These are phyloP conservation scores for Laterallus jamaicensis DNA, from an alignment of 2,113 vertebrate genomes.

Conservation along the genomic window DNA sequence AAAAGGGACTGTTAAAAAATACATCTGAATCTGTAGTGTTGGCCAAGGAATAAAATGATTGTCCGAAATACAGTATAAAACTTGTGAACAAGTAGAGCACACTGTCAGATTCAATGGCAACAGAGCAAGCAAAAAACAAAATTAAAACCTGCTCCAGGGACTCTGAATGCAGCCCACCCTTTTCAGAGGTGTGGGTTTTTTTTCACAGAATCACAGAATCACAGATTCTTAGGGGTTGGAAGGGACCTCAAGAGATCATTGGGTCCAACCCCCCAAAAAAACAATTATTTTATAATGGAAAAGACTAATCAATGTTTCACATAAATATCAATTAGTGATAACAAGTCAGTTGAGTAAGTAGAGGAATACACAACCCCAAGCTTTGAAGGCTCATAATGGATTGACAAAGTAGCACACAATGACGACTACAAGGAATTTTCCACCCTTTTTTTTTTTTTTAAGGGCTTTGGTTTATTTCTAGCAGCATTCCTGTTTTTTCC, in stretches of 20 bases:
- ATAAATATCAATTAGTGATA: slow-evolving; percentile 59
- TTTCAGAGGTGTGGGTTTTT: not conserved
- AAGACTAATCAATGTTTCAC: slow-evolving; percentile 47
- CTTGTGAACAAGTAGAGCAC: slow-evolving; percentile 14
- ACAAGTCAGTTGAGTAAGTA: slow-evolving; percentile 15
- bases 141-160: not conserved
- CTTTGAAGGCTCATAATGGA: slow-evolving; percentile 24
- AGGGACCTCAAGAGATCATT: no score
- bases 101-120: not conserved
- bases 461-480: not conserved
- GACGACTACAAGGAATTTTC: not conserved
- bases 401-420: slow-evolving; percentile 31
- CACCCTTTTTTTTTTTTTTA: not conserved
- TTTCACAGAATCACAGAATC: no score
- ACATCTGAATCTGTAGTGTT: not conserved
- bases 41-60: not conserved
- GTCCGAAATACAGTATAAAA: slow-evolving; percentile 33
- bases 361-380: slow-evolving; percentile 20
- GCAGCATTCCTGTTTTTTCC: not conserved
- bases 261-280: no score
- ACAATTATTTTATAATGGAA: slow-evolving; percentile 66
- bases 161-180: not conserved
- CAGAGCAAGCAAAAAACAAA: not conserved
- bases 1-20: slow-evolving; percentile 22
- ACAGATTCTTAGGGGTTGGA: no score